phyloP scores from a whole-genome alignment of 2,888 invertebrate species.

The Heterodera filipjevi region DNA sequence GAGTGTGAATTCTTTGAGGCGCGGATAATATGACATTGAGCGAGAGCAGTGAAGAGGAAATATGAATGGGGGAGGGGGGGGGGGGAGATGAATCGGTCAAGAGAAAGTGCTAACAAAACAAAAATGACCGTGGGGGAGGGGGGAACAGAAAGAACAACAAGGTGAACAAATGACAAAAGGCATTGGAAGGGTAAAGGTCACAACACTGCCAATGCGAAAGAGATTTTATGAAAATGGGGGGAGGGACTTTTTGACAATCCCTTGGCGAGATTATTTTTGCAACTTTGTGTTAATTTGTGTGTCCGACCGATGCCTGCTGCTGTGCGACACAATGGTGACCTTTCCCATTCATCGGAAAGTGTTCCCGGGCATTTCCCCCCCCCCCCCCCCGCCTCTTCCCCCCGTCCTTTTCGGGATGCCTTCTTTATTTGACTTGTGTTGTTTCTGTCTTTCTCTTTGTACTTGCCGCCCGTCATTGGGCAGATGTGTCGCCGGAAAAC shows the following conservation, averaged over 20 bases:
- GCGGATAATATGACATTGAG: slow-evolving; percentile 7
- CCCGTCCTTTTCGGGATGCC: slow-evolving; percentile 1
- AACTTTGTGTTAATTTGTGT: background rate
- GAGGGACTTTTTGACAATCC: background rate
- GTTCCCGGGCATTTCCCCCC: background rate
- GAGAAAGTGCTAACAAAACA: slow-evolving; percentile 12
- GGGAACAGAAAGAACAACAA: background rate
- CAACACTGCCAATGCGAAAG: background rate
- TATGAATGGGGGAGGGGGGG: background rate
- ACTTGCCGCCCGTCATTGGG: slow-evolving; percentile 12
- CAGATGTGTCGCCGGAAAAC: slow-evolving; percentile 18
- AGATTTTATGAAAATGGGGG: background rate
- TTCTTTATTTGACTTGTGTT: slow-evolving; percentile 5
- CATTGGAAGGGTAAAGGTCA: background rate
- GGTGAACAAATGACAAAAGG: slow-evolving; percentile 1
- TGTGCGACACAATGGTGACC: background rate
- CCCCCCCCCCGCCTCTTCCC: too few relatives aligned
- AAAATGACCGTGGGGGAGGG: background rate
- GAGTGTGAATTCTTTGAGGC: background rate
- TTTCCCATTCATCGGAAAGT: background rate
- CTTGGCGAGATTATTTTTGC: background rate
- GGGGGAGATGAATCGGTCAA: background rate
- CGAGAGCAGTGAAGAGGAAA: slow-evolving; percentile 12
- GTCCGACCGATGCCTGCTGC: background rate
- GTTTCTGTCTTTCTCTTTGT: background rate